Evolutionary conservation across 1,140 invertebrate species (phyloP).

Genomic region (Drosophila kikkawai): DNA sequence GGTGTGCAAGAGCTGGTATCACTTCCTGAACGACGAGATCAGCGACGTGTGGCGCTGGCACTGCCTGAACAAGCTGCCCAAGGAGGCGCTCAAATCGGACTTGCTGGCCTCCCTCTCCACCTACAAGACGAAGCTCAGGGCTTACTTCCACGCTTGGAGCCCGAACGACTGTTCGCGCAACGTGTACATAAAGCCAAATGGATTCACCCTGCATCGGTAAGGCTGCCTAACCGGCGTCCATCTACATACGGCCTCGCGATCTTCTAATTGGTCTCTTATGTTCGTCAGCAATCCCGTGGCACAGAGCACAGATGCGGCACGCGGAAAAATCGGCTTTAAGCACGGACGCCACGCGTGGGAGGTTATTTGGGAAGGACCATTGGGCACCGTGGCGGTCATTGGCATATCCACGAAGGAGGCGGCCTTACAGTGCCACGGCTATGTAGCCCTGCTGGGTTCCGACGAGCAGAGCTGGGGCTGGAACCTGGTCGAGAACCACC

Average conservation of each 20-base stretch:
- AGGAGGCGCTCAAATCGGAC: conserved; percentile 97
- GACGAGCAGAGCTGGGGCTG: conserved; percentile 99
- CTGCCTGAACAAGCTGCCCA: conserved; percentile 93
- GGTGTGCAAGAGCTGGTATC: conserved; percentile 97
- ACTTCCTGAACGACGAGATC: conserved; percentile 96
- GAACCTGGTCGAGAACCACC: conserved; percentile 99
- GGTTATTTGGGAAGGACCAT: conserved; percentile 99
- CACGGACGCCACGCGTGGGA: conserved; percentile 98
- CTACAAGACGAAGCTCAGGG: conserved; percentile 97
- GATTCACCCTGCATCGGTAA: conserved; percentile 96
- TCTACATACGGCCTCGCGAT: neutral
- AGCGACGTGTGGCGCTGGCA: conserved; percentile 98
- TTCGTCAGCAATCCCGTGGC: conserved; percentile 95
- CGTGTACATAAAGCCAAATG: conserved; percentile 98
- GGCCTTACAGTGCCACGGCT: conserved; percentile 95
- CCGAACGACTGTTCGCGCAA: conserved; percentile 98
- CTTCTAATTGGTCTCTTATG: neutral
- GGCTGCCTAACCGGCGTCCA: conserved; percentile 41
- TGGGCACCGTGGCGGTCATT: conserved; percentile 97
- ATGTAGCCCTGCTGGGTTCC: conserved; percentile 96
- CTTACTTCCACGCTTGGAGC: conserved; percentile 98
- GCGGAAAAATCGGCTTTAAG: conserved; percentile 97
- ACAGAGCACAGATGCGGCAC: conserved; percentile 98
- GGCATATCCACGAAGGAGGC: conserved; percentile 98
- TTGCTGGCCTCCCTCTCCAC: conserved; percentile 94